Conservation (phyloP, 2,113 vertebrate species). For the Trematocara unimaculatum region DNA sequence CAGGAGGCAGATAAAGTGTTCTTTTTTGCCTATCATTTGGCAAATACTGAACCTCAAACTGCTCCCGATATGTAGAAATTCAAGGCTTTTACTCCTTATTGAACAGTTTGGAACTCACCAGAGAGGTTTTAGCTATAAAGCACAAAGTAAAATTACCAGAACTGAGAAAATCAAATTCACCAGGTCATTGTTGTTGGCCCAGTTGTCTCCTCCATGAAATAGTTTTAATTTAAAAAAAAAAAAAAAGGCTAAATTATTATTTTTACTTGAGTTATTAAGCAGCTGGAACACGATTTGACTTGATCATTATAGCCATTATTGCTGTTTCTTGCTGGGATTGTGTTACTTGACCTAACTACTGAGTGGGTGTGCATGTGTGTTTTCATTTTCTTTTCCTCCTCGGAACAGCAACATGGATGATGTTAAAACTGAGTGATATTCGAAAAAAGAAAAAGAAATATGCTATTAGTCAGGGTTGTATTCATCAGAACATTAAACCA, state of each 20-base stretch:
- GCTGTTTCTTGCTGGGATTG: not conserved
- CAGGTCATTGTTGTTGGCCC: not conserved
- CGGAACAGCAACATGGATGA: not conserved
- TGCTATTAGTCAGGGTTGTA: not conserved
- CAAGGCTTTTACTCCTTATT: not conserved
- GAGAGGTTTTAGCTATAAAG: not conserved
- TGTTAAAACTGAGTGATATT: not conserved
- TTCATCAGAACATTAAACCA: not conserved
- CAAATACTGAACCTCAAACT: not conserved
- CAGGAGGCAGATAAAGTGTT: not conserved
- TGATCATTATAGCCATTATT: not conserved
- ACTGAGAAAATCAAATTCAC: not conserved
- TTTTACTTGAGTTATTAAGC: not conserved
- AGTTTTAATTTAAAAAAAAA: not conserved
- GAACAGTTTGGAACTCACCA: not conserved
- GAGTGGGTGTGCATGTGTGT: not conserved
- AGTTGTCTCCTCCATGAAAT: not conserved
- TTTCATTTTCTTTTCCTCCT: not conserved
- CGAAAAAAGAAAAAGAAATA: not conserved
- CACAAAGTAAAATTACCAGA: not conserved
- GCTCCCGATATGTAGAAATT: not conserved
- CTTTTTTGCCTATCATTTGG: not conserved
- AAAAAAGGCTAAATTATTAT: not conserved
- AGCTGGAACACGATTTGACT: not conserved
- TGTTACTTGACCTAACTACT: not conserved